Base-by-base conservation (phyloP, 2,797 vertebrate species). In the Myotis pilosus region DNA sequence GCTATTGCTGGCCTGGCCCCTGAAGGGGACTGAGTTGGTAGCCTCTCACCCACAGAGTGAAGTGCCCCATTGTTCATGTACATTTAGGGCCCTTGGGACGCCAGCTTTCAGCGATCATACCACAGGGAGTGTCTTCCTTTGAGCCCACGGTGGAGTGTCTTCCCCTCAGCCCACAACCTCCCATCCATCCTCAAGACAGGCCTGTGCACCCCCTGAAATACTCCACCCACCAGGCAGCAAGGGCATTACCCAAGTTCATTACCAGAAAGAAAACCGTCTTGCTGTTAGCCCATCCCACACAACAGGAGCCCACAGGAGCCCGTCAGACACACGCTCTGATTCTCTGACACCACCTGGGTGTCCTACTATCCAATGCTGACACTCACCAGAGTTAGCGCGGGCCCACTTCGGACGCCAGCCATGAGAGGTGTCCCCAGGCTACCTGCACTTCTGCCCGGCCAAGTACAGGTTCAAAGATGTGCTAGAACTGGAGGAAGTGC, bases 161-260 rank as follows among this genome's bases (percentile, higher is more conserved):
- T 3, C 13, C 66, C 38, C 44, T 23, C 13, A 44, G 55, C 44
- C 25, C 30, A 2, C 38, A 28, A 49, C 13, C 5, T 82, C 49
- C 33, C 19, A 19, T 23, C 49, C 20, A 22, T 17, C 53, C 53
- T 25, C 15, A 19, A 3, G 0, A 62, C 62, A 36, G 7, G 11
- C 11, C 44, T 17, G 9, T 0, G 36, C 3, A 7, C 2, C 22
- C 15, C 44, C 12, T 0, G 16, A 47, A 72, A 16, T 12, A 28
- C 51, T 19, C 23, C 12, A 8, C 7, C 17, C n/a, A 8, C 28
- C 2, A 4, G 71, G 64, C 60, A 49, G n/a, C 38, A 15, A 38
- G 38, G 83, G 15, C 36, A 15, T 16, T 1, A 49, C 25, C 16
- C 0, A 9, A 28, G 23, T 57, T 12, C 25, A 19, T 20, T 53